Conservation (phyloP, 2,113 vertebrate species). For the Dicerorhinus sumatrensis region DNA sequence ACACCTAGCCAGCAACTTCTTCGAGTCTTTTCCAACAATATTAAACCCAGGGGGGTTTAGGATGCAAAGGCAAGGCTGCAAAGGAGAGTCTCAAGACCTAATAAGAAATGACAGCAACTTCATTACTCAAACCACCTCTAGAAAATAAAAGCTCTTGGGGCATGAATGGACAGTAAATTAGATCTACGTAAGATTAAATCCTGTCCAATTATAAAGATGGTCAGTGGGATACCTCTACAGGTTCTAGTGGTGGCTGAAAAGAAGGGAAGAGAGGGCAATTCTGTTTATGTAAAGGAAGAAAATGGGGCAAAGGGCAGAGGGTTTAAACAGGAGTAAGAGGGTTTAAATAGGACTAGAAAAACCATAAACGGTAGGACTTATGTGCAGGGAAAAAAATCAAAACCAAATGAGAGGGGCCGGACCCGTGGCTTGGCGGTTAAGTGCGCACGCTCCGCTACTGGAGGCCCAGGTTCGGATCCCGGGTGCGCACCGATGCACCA, state of each 20-base stretch:
- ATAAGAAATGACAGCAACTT: background rate
- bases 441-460: too few relatives aligned
- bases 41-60: background rate
- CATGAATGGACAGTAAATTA: rapidly evolving
- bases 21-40: background rate
- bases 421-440: too few relatives aligned
- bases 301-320: background rate
- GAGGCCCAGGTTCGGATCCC: too few relatives aligned
- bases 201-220: too few relatives aligned
- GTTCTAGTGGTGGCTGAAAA: background rate
- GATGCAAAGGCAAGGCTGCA: too few relatives aligned
- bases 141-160: background rate
- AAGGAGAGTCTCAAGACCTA: background rate
- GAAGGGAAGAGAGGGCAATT: background rate
- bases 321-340: background rate
- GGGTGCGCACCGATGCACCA: too few relatives aligned
- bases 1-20: background rate
- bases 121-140: background rate
- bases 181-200: background rate
- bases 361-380: background rate
- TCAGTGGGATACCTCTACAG: background rate
- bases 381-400: background rate
- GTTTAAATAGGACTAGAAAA: background rate
- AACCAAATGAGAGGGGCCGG: too few relatives aligned
- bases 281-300: background rate